A percentile compares a stretch with the other conserved stretches of the same genome.
Evolutionary conservation across 1,140 invertebrate species (phyloP).

Genomic region (Caerostris darwini): DNA sequence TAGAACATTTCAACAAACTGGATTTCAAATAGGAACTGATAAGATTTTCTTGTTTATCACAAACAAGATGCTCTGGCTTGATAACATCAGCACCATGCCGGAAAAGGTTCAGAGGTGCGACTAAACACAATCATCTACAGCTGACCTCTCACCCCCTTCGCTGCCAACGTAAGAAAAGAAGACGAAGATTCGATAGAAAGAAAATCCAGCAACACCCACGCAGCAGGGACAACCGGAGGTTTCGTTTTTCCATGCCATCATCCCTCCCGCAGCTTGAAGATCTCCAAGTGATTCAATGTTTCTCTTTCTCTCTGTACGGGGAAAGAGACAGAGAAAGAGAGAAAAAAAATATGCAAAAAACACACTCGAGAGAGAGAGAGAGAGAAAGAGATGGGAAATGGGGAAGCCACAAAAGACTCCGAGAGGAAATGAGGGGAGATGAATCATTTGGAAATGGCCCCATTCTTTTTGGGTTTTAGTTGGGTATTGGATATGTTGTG

Average conservation of each 20-base stretch:
- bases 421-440: neutral
- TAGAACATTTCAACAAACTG: neutral
- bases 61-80: neutral
- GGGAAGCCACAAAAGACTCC: neutral
- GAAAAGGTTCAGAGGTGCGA: neutral
- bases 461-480: neutral
- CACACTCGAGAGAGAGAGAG: neutral
- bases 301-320: neutral
- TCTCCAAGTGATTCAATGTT: neutral
- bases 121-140: constrained; percentile 9
- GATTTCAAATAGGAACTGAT: neutral
- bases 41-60: neutral
- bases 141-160: neutral
- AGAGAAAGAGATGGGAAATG: neutral
- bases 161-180: neutral
- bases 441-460: neutral
- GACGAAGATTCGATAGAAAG: neutral
- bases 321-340: neutral
- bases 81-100: neutral
- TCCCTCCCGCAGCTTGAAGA: neutral
- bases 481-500: neutral
- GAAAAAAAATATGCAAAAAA: too few species aligned
- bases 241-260: neutral
- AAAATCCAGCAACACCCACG: constrained; percentile 8
- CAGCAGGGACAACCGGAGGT: neutral